These are phyloP conservation scores for Phrynocephalus vlangalii DNA, from an alignment of 2,797 vertebrate genomes.

Conservation along the genomic window DNA sequence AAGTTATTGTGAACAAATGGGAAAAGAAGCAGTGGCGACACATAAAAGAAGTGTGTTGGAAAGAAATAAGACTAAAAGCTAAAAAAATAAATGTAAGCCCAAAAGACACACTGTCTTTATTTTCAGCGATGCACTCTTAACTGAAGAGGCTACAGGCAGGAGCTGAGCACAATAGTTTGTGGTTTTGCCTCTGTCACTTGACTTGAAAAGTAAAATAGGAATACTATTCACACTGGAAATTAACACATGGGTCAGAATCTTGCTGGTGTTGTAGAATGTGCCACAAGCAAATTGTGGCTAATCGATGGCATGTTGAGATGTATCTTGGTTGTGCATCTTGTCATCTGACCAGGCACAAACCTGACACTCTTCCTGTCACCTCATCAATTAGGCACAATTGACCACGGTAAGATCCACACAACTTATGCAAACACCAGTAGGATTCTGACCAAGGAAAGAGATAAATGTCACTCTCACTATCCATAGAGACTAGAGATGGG, in stretches of 20 bases:
- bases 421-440: no score
- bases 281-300: no score
- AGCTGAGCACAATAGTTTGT: not conserved
- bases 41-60: not conserved
- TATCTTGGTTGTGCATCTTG: no score
- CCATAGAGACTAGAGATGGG: no score
- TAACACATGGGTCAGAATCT: not conserved
- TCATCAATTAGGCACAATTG: no score
- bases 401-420: no score
- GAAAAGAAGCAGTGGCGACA: not conserved
- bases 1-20: slow-evolving; percentile 23
- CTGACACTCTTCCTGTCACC: no score
- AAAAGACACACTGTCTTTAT: not conserved
- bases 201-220: not conserved
- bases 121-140: not conserved
- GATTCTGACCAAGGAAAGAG: no score
- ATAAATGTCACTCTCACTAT: no score
- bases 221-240: not conserved
- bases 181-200: not conserved
- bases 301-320: no score
- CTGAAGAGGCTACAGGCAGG: not conserved
- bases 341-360: no score
- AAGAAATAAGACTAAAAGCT: not conserved
- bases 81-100: not conserved
- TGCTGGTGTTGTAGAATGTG: no score